Evolutionary conservation across 1,140 invertebrate genomes (phyloP).

Genomic region (Drosophila ercepeae): DNA sequence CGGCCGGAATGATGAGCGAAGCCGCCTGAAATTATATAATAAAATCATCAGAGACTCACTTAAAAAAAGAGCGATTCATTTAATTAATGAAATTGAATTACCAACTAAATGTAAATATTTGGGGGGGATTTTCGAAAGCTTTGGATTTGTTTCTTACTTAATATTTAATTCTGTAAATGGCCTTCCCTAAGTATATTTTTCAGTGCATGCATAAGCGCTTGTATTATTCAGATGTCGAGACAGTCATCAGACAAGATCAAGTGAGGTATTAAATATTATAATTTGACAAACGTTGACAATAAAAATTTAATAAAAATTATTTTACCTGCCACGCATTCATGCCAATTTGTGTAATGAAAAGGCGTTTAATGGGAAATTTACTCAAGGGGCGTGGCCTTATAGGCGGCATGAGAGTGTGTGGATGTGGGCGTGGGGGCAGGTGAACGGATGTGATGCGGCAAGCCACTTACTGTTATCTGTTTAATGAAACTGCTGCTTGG

Average conservation of each 20-base stretch:
- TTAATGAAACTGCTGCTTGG: slow-evolving; percentile 79
- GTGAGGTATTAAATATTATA: slow-evolving; percentile 62
- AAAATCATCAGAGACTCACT: slow-evolving; percentile 23
- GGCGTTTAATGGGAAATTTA: slow-evolving; percentile 54
- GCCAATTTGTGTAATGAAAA: slow-evolving; percentile 74
- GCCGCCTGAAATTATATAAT: slow-evolving; percentile 67
- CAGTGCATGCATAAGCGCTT: slow-evolving; percentile 12
- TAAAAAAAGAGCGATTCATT: slow-evolving; percentile 1
- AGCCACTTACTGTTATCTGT: slow-evolving; percentile 83
- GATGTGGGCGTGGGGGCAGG: no score
- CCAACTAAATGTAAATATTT: no score
- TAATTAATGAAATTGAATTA: no score
- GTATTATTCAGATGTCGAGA: slow-evolving; percentile 52
- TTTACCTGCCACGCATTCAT: slow-evolving; percentile 27
- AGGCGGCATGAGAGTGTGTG: neutral
- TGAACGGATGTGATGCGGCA: slow-evolving; percentile 52
- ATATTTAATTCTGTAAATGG: neutral
- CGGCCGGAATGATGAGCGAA: slow-evolving; percentile 83
- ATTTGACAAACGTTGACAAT: slow-evolving; percentile 70
- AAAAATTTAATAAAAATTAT: slow-evolving; percentile 72
- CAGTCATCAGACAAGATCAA: slow-evolving; percentile 47
- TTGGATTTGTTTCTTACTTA: neutral
- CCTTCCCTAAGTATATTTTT: neutral
- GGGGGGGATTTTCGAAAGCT: no score
- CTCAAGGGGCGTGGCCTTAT: slow-evolving; percentile 4